Percentiles rank a stretch among this genome's conserved stretches.
These are phyloP conservation scores for Mya arenaria DNA, from an alignment of 1,140 invertebrate genomes.

Conservation along the genomic window DNA sequence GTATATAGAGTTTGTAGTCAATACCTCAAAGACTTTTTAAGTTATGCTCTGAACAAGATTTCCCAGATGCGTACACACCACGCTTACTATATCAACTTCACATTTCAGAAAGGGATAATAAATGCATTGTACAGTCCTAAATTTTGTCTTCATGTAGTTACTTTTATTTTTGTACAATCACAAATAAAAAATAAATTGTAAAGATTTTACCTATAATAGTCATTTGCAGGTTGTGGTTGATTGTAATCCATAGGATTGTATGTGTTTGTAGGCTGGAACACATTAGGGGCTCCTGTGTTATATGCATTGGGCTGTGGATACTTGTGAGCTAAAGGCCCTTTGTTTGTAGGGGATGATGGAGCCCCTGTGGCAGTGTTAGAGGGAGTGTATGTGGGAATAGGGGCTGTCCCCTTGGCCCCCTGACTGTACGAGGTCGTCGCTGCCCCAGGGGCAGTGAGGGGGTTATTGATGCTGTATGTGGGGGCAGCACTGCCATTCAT, in stretches of 20 bases:
- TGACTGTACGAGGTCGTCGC: background rate
- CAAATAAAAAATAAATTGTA: too few species aligned
- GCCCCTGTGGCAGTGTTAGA: conserved; percentile 27
- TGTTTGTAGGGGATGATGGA: conserved; percentile 38
- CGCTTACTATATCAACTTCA: too few species aligned
- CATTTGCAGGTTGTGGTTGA: conserved; percentile 47
- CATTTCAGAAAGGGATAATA: too few species aligned
- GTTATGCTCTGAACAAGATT: too few species aligned
- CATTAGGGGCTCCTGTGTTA: conserved; percentile 28
- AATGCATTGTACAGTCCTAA: too few species aligned
- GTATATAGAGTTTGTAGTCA: too few species aligned
- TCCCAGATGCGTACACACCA: too few species aligned
- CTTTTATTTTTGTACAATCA: too few species aligned
- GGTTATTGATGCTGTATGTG: conserved; percentile 27
- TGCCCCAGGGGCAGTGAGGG: background rate
- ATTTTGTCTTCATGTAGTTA: too few species aligned
- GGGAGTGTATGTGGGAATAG: conserved; percentile 16
- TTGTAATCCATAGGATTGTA: conserved; percentile 50
- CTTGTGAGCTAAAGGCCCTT: conserved; percentile 68
- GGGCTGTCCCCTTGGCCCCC: background rate
- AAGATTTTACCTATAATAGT: too few species aligned
- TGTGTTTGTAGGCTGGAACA: conserved; percentile 55
- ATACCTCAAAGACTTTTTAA: too few species aligned
- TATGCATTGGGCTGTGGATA: conserved; percentile 69
- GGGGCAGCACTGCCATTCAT: conserved; percentile 55